These are phyloP conservation scores for Pardosa pseudoannulata DNA, from an alignment of 2,888 invertebrate species.

Conservation along the genomic window DNA sequence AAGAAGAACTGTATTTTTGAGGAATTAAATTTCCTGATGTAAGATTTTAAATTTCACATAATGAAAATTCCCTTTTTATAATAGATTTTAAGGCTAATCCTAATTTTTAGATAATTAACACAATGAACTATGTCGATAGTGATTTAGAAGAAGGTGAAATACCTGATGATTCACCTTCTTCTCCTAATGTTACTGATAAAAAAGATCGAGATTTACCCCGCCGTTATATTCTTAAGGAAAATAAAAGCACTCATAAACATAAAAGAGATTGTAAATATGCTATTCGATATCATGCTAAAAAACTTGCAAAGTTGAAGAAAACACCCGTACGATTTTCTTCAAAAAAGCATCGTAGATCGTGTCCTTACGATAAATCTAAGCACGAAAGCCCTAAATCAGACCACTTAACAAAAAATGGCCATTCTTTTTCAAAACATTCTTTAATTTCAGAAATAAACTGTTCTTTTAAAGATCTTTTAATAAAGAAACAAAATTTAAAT, in stretches of 20 bases:
- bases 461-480: not conserved
- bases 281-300: conserved; percentile 9
- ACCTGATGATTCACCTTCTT: conserved; percentile 22
- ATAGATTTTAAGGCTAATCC: not conserved
- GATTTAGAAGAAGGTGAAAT: conserved; percentile 66
- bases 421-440: not conserved
- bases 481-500: not conserved
- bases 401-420: not conserved
- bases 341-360: conserved; percentile 29
- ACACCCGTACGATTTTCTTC: not conserved
- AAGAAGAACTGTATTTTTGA: too few species aligned
- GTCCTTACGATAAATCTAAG: not conserved
- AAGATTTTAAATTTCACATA: too few species aligned
- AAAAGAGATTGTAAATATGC: conserved; percentile 13
- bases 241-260: conserved; percentile 21
- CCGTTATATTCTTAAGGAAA: conserved; percentile 36
- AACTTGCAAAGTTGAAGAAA: not conserved
- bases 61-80: not conserved
- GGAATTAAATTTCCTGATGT: too few species aligned
- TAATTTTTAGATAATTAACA: not conserved
- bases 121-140: not conserved
- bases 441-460: not conserved
- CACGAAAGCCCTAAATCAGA: not conserved
- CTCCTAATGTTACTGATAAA: not conserved
- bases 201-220: conserved; percentile 23